Conservation (phyloP, 2,888 invertebrate species). For the Glyphotaelius pellucidus region DNA sequence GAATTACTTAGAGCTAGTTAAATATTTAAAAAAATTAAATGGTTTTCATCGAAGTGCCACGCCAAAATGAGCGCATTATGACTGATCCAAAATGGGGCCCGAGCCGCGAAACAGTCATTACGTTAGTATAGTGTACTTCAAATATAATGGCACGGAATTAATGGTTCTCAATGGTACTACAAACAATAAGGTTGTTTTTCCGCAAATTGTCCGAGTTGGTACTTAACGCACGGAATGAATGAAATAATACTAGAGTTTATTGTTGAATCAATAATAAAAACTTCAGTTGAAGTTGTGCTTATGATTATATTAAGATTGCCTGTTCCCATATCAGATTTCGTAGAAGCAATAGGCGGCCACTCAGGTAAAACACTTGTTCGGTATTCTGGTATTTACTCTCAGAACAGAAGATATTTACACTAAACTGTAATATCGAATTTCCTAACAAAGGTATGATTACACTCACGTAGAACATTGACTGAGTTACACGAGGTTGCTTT, state of each 20-base stretch:
- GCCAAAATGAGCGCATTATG: neutral
- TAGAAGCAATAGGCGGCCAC: neutral
- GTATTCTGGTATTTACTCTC: neutral
- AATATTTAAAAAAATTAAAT: neutral
- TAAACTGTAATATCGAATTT: neutral
- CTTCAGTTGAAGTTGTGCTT: neutral
- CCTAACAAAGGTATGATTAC: neutral
- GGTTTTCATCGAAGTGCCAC: neutral
- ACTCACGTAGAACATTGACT: neutral
- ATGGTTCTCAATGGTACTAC: slow-evolving; percentile 2
- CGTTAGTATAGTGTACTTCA: slow-evolving; percentile 23
- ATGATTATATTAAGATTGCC: neutral
- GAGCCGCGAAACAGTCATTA: neutral
- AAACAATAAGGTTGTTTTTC: neutral
- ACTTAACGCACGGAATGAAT: neutral
- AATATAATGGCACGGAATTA: slow-evolving; percentile 31
- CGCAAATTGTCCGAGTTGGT: neutral
- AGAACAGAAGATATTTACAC: neutral
- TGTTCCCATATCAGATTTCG: neutral
- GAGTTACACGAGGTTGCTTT: neutral
- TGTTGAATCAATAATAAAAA: neutral
- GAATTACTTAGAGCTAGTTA: neutral
- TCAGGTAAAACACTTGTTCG: neutral
- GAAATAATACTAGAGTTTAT: neutral
- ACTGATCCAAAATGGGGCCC: neutral